These are phyloP conservation scores for Platalea minor DNA, from an alignment of 2,797 vertebrate genomes.

Conservation along the genomic window DNA sequence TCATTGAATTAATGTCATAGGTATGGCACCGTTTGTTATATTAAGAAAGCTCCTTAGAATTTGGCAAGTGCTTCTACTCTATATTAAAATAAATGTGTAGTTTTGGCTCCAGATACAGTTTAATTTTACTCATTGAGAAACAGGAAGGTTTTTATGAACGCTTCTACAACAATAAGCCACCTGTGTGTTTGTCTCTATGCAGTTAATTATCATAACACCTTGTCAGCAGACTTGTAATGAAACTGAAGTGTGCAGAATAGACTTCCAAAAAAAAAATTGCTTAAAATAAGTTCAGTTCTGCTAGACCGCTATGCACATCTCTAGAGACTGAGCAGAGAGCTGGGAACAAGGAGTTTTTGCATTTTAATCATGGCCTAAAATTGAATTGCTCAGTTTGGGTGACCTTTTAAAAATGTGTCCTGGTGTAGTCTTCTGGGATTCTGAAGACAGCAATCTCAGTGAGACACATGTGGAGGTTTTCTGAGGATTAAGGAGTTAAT, in stretches of 20 bases:
- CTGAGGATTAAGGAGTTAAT: slow-evolving; percentile 8
- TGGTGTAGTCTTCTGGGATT: background rate
- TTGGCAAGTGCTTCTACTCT: background rate
- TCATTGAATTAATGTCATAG: background rate
- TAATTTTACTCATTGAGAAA: slow-evolving; percentile 25
- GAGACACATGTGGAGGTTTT: background rate
- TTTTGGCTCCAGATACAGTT: slow-evolving; percentile 1
- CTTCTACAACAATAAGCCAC: background rate
- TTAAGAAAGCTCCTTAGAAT: background rate
- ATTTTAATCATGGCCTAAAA: slow-evolving; percentile 29
- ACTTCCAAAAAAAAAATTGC: background rate
- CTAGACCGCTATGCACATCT: background rate
- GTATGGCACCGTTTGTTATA: background rate
- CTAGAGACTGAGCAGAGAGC: background rate
- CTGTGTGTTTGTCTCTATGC: background rate
- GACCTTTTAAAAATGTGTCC: slow-evolving; percentile 23
- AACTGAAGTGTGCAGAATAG: background rate
- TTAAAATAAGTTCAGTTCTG: background rate
- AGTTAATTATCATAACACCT: slow-evolving; percentile 20
- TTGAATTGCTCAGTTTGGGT: background rate
- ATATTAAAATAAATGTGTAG: background rate
- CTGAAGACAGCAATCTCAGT: background rate
- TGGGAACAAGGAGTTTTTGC: background rate
- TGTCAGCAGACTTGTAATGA: slow-evolving; percentile 15
- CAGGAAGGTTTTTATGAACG: background rate